phyloP scores from a whole-genome alignment of 2,113 vertebrate genomes.

The Dolichotis patagonum region DNA sequence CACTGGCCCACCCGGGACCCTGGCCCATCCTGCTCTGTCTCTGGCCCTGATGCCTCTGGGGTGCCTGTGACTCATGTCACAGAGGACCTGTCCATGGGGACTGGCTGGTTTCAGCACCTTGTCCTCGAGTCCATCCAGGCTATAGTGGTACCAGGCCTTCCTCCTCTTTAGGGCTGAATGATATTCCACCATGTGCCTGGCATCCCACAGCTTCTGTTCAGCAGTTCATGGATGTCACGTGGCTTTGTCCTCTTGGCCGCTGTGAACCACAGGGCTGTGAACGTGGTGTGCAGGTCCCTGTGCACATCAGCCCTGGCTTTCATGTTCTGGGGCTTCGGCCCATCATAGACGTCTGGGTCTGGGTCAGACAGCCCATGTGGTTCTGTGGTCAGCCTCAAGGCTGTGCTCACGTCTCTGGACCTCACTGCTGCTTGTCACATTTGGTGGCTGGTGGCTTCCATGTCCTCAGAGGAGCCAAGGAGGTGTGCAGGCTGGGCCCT shows the following conservation, averaged over 20 bases:
- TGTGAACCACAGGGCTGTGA: not conserved
- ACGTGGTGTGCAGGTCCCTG: not conserved
- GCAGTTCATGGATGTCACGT: fast-evolving
- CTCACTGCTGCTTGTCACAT: not conserved
- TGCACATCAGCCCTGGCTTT: fast-evolving
- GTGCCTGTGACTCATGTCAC: fast-evolving
- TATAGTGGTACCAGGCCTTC: fast-evolving
- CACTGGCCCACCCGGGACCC: fast-evolving
- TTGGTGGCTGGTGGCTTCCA: not conserved
- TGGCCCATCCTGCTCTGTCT: fast-evolving
- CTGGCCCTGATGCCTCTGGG: not conserved
- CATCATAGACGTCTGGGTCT: too few species aligned
- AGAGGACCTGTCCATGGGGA: not conserved
- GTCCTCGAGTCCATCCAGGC: fast-evolving
- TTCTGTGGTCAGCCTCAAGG: not conserved
- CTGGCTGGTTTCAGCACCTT: fast-evolving
- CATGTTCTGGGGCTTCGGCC: not conserved
- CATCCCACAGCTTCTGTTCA: fast-evolving
- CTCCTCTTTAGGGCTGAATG: fast-evolving
- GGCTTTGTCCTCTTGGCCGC: too few species aligned
- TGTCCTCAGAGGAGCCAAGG: not conserved
- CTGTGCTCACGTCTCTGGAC: not conserved
- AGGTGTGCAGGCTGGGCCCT: not conserved
- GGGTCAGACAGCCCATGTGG: too few species aligned
- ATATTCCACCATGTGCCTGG: fast-evolving